Evolutionary conservation across 2,113 vertebrate species (phyloP).

Genomic region (Arenaria interpres): DNA sequence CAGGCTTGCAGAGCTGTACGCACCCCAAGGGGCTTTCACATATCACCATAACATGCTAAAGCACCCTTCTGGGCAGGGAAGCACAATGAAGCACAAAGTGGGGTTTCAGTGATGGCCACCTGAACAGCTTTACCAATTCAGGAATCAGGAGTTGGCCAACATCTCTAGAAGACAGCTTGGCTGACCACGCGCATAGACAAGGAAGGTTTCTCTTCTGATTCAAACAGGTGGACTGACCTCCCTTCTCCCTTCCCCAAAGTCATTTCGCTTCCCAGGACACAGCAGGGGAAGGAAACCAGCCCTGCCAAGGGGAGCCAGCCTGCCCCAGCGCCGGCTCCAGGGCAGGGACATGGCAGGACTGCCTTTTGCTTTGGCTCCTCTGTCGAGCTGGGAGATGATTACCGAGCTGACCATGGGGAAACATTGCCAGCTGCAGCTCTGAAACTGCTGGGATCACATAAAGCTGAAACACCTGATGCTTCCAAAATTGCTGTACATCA

Average conservation of each 20-base stretch:
- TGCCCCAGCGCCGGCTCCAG: rapidly evolving
- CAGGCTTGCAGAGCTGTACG: not conserved
- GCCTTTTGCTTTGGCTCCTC: not conserved
- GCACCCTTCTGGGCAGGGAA: not conserved
- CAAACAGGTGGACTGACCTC: not conserved
- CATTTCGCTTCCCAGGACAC: not conserved
- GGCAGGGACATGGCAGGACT: not conserved
- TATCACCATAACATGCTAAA: not conserved
- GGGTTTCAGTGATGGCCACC: not conserved
- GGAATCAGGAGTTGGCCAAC: not conserved
- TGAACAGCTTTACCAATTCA: rapidly evolving
- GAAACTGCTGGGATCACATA: not conserved
- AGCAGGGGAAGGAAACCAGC: not conserved
- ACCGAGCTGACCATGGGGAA: not conserved
- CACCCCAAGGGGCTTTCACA: not conserved
- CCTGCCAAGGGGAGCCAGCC: not conserved
- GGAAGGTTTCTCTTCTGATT: not conserved
- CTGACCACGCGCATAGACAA: not conserved
- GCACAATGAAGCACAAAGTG: not conserved
- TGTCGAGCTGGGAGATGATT: not conserved
- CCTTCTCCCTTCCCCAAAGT: not conserved
- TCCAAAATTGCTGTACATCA: not conserved
- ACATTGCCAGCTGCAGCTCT: not conserved
- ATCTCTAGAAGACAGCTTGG: not conserved
- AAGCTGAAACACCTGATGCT: not conserved